Evolutionary conservation across 2,113 vertebrate species (phyloP).

Genomic region (Dicrurus megarhynchus): DNA sequence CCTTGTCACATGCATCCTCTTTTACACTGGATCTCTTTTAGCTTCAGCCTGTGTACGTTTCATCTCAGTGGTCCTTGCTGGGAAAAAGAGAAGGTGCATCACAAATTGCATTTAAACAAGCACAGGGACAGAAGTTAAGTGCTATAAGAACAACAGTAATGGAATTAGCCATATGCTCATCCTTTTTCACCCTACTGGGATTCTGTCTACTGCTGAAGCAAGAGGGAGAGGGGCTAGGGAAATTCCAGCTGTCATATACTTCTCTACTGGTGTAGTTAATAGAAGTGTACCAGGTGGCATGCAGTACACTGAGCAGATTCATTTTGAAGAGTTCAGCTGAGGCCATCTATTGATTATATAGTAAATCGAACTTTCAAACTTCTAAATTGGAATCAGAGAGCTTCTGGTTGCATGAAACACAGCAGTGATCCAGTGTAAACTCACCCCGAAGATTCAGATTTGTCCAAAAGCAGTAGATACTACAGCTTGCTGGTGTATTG

Average conservation of each 20-base stretch:
- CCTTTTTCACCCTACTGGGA: not conserved
- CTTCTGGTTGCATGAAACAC: not conserved
- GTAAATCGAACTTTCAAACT: not conserved
- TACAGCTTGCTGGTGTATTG: not conserved
- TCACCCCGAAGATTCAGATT: not conserved
- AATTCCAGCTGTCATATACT: not conserved
- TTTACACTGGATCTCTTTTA: not conserved
- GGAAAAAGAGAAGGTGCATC: not conserved
- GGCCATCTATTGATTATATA: not conserved
- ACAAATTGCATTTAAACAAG: constrained; percentile 14
- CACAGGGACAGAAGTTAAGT: not conserved
- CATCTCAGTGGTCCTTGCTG: not conserved
- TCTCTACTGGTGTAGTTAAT: not conserved
- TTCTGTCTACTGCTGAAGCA: not conserved
- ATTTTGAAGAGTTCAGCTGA: not conserved
- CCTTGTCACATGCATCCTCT: not conserved
- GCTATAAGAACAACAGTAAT: not conserved
- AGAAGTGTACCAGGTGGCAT: not conserved
- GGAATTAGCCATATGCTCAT: not conserved
- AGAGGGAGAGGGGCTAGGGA: not conserved
- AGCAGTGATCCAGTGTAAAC: not conserved
- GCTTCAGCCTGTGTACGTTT: not conserved
- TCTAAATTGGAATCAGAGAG: not conserved
- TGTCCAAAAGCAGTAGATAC: not conserved
- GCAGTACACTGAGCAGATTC: not conserved